Percentiles rank a stretch among this genome's conserved stretches.
phyloP scores from a whole-genome alignment of 2,797 vertebrate genomes.

The Momotus momota region DNA sequence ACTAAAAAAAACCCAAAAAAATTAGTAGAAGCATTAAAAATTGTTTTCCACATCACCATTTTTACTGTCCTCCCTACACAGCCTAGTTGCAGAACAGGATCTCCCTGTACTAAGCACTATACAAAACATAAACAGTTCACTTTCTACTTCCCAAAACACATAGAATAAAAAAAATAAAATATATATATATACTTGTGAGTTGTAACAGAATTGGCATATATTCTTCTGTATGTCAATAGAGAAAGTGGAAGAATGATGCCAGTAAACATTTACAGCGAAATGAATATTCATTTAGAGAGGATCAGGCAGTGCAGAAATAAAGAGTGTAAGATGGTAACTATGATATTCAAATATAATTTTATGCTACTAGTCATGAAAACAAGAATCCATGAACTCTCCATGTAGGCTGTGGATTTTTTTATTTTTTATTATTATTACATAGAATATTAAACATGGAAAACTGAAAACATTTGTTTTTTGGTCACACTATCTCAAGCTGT shows the following conservation, averaged over 20 bases:
- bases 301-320: neutral
- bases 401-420: neutral
- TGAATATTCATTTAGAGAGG: neutral
- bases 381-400: neutral
- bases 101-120: neutral
- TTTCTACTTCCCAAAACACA: neutral
- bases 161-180: neutral
- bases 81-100: neutral
- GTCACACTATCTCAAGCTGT: neutral
- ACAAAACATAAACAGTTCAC: neutral
- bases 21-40: neutral
- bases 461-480: neutral
- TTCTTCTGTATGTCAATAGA: neutral
- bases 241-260: neutral
- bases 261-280: neutral
- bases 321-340: neutral
- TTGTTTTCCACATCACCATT: neutral
- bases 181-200: neutral
- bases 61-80: neutral
- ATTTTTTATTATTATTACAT: no score
- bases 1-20: neutral
- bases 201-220: neutral
- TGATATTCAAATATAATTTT: neutral
- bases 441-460: neutral
- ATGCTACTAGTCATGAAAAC: neutral